Evolutionary conservation across 2,113 vertebrate genomes (phyloP).

Genomic region (Hipposideros armiger): DNA sequence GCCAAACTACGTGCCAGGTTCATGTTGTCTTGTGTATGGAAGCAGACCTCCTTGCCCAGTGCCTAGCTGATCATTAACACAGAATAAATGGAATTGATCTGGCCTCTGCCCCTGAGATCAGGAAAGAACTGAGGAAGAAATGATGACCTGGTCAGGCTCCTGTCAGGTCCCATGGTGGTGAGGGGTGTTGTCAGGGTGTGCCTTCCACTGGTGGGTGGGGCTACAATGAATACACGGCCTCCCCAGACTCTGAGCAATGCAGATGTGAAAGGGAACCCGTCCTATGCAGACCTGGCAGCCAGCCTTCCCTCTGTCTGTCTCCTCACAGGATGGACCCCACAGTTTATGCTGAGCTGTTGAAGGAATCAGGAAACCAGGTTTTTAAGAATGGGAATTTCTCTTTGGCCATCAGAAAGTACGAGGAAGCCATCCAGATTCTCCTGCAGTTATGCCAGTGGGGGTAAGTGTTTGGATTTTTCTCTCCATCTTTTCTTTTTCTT

Average conservation of each 20-base stretch:
- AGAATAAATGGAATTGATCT: neutral
- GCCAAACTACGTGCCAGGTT: neutral
- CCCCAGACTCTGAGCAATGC: neutral
- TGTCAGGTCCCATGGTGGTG: neutral
- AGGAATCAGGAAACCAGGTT: conserved; percentile 84
- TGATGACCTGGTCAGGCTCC: neutral
- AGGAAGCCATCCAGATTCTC: conserved; percentile 82
- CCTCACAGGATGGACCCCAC: conserved; percentile 81
- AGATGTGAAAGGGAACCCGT: neutral
- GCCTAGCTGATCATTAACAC: neutral
- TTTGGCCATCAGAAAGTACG: conserved; percentile 86
- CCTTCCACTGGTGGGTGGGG: neutral
- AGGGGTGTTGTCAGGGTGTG: conserved; percentile 48
- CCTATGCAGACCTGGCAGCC: neutral
- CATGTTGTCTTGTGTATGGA: fast-evolving
- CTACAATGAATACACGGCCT: neutral
- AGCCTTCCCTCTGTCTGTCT: fast-evolving
- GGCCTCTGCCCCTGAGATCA: neutral
- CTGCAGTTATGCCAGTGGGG: conserved; percentile 63
- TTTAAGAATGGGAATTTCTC: conserved; percentile 86
- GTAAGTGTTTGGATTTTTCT: conserved; percentile 52
- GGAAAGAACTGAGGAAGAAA: neutral
- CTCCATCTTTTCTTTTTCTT: neutral
- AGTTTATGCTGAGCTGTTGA: conserved; percentile 76
- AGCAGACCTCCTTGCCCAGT: neutral